Evolutionary conservation across 2,113 vertebrate species (phyloP).

Genomic region (Antechinus flavipes): DNA sequence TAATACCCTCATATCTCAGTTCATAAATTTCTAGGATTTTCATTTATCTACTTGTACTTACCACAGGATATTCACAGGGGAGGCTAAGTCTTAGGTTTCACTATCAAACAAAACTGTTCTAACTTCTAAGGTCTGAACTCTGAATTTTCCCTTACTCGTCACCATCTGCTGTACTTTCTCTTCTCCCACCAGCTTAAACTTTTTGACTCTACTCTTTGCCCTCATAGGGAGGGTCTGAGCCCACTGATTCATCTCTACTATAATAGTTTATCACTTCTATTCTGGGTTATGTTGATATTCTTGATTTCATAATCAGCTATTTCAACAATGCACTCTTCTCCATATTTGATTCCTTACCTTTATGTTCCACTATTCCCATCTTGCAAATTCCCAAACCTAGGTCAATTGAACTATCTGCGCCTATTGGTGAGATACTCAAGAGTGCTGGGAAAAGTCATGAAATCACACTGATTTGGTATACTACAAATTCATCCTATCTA

Average conservation of each 20-base stretch:
- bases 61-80: not conserved
- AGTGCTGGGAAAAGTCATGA: not conserved
- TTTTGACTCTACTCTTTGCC: not conserved
- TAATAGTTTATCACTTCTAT: not conserved
- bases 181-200: not conserved
- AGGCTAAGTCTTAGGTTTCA: not conserved
- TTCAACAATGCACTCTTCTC: not conserved
- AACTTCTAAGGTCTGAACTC: not conserved
- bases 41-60: not conserved
- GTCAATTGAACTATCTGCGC: not conserved
- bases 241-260: not conserved
- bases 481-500: not conserved
- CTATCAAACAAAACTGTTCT: not conserved
- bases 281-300: not conserved
- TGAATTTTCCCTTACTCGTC: not conserved
- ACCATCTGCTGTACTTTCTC: not conserved
- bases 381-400: not conserved
- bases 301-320: not conserved
- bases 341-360: not conserved
- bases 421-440: not conserved
- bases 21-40: too few species aligned
- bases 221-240: not conserved
- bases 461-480: not conserved
- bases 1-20: too few species aligned
- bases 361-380: not conserved